Percentiles rank a stretch among this genome's conserved stretches.
Conservation (phyloP, 2,888 invertebrate species). For the Trichopria drosophilae region DNA sequence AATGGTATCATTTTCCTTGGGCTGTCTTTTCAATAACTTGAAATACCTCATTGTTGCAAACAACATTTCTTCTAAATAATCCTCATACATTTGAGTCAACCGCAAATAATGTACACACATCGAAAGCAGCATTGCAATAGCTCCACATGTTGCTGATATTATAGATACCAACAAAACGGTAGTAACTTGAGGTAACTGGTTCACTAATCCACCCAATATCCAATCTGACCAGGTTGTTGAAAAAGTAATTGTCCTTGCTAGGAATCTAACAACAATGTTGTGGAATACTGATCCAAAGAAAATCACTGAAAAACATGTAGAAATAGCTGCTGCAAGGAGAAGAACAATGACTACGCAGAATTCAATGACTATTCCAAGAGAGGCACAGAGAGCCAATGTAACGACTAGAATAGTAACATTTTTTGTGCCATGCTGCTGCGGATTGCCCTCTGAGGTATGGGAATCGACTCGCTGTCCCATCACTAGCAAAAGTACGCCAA, state of each 20-base stretch:
- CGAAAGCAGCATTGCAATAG: conserved; percentile 65
- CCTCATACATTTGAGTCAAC: conserved; percentile 76
- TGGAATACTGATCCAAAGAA: conserved; percentile 73
- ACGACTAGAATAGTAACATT: conserved; percentile 37
- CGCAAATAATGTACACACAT: conserved; percentile 57
- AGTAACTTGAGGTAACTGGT: conserved; percentile 70
- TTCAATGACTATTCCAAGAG: conserved; percentile 44
- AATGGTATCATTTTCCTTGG: conserved; percentile 31
- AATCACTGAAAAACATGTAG: conserved; percentile 63
- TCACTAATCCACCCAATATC: conserved; percentile 65
- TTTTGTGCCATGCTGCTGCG: conserved; percentile 25
- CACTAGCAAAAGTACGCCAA: conserved; percentile 61
- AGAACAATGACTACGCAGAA: conserved; percentile 47
- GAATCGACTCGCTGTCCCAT: conserved; percentile 48
- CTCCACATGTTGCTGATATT: conserved; percentile 72
- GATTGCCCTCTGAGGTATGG: conserved; percentile 27
- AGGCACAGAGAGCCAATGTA: conserved; percentile 38
- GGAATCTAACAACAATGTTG: conserved; percentile 65
- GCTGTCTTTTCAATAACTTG: conserved; percentile 56
- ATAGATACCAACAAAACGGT: conserved; percentile 68
- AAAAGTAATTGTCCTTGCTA: conserved; percentile 60
- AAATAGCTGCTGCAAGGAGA: conserved; percentile 62
- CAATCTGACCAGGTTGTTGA: conserved; percentile 64
- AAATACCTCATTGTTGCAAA: conserved; percentile 59
- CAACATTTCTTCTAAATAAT: conserved; percentile 70